Percentiles rank a stretch among this genome's conserved stretches.
These are phyloP conservation scores for Apamea monoglypha DNA, from an alignment of 2,888 invertebrate species.

Conservation along the genomic window DNA sequence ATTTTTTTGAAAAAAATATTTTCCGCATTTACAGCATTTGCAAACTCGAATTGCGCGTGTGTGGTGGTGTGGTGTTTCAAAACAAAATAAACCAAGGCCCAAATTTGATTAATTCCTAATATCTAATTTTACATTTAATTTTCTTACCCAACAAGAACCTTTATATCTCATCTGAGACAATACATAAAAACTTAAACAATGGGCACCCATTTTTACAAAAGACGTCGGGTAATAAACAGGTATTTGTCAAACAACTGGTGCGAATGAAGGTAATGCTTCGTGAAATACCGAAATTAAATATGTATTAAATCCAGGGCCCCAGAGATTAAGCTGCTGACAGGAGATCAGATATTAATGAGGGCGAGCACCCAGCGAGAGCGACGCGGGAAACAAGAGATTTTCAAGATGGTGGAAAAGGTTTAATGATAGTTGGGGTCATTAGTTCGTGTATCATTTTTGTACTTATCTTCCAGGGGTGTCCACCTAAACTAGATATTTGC, in stretches of 20 bases:
- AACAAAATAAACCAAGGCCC: background rate
- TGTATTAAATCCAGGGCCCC: slow-evolving; percentile 87
- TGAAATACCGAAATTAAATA: slow-evolving; percentile 89
- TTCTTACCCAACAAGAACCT: background rate
- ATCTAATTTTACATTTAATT: too few relatives aligned
- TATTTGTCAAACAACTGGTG: slow-evolving; percentile 83
- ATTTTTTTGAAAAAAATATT: background rate
- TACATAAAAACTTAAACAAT: slow-evolving; percentile 63
- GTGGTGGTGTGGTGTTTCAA: too few relatives aligned
- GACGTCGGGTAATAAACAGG: slow-evolving; percentile 79
- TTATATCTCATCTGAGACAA: slow-evolving; percentile 47
- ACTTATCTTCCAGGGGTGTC: background rate
- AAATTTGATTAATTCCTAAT: background rate
- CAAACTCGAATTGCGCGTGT: background rate
- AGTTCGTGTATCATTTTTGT: slow-evolving; percentile 24
- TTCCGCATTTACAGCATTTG: background rate
- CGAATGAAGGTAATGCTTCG: slow-evolving; percentile 79
- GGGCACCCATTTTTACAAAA: slow-evolving; percentile 63
- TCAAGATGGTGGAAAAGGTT: slow-evolving; percentile 25
- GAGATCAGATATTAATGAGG: slow-evolving; percentile 82
- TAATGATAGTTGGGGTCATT: slow-evolving; percentile 9
- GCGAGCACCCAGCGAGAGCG: slow-evolving; percentile 64
- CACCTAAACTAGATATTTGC: background rate
- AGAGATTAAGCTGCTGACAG: slow-evolving; percentile 82
- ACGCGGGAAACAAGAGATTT: slow-evolving; percentile 37